These are phyloP conservation scores for Kryphioiulus occultus DNA, from an alignment of 2,888 invertebrate species.

Conservation along the genomic window DNA sequence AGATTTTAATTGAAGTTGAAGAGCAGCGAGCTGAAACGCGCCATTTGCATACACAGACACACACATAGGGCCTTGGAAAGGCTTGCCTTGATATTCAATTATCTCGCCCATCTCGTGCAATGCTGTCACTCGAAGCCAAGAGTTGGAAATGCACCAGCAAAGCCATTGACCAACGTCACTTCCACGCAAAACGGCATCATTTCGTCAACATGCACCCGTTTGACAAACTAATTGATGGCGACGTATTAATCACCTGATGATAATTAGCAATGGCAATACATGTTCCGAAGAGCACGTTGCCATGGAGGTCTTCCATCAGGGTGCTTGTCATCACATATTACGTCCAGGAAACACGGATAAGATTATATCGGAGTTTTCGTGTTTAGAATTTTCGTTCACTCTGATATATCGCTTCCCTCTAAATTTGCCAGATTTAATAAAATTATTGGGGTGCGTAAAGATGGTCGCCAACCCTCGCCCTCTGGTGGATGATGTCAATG, in stretches of 20 bases:
- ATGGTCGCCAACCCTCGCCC: too few species aligned
- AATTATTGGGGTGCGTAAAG: too few species aligned
- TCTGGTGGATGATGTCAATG: too few species aligned
- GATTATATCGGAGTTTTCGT: neutral
- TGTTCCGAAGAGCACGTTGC: neutral
- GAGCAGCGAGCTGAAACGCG: neutral
- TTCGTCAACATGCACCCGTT: neutral
- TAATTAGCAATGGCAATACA: neutral
- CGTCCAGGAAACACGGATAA: neutral
- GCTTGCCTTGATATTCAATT: neutral
- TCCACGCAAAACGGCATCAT: neutral
- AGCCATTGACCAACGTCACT: neutral
- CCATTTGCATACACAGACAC: neutral
- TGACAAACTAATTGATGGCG: conserved; percentile 7
- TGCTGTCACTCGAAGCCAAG: neutral
- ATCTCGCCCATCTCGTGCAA: neutral
- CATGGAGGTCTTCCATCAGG: neutral
- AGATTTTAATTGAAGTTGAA: conserved; percentile 35
- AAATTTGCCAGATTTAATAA: too few species aligned
- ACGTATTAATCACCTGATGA: neutral
- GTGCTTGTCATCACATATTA: neutral
- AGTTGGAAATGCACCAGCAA: neutral
- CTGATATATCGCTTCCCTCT: too few species aligned
- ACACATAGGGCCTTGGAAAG: neutral
- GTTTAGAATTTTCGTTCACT: too few species aligned